Conservation (phyloP, 2,113 vertebrate species). For the Callipepla californica region DNA sequence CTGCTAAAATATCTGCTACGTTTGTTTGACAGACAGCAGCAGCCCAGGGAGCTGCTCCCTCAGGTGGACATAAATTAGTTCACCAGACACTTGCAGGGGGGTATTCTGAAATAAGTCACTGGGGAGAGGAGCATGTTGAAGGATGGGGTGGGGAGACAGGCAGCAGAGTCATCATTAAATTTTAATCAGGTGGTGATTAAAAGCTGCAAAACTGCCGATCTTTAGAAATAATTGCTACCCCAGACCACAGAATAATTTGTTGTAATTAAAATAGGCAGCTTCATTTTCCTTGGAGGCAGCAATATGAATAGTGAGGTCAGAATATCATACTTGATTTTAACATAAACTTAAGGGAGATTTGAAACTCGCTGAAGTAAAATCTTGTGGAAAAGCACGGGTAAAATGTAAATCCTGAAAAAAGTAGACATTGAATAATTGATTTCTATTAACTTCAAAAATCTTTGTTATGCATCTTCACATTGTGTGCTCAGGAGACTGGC, state of each 20-base stretch:
- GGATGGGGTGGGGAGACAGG: slow-evolving; percentile 14
- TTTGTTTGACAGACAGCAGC: neutral
- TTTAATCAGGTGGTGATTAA: slow-evolving; percentile 9
- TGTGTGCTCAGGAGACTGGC: neutral
- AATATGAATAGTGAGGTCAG: neutral
- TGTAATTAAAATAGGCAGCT: slow-evolving; percentile 12
- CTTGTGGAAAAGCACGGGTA: neutral
- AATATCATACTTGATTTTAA: neutral
- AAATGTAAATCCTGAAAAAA: neutral
- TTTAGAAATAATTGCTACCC: slow-evolving; percentile 8
- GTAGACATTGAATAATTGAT: neutral
- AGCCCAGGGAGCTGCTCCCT: neutral
- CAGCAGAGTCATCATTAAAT: slow-evolving; percentile 34
- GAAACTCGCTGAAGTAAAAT: neutral
- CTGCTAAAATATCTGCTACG: neutral
- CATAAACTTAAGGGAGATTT: neutral
- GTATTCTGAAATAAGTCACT: slow-evolving; percentile 38
- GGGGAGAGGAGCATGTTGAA: slow-evolving; percentile 3
- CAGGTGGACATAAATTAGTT: neutral
- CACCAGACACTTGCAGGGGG: neutral
- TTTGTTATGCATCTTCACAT: neutral
- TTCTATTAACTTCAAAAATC: neutral
- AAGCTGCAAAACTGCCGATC: neutral
- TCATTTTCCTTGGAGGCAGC: slow-evolving; percentile 30
- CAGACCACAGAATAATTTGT: neutral